Base-by-base conservation (phyloP, 2,797 vertebrate genomes). In the Galaxias olidus region DNA sequence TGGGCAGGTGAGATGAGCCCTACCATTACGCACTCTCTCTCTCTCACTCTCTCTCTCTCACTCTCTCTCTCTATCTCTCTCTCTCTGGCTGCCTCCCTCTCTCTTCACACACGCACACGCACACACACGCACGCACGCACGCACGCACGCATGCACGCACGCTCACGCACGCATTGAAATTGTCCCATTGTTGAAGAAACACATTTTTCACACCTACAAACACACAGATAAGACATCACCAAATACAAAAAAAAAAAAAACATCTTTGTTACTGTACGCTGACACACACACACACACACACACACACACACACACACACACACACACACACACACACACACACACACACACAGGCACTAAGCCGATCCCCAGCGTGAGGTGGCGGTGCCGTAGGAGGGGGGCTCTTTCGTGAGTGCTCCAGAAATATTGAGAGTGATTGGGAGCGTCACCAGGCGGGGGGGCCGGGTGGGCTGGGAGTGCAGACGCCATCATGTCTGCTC, bases 1-100 rank as follows among this genome's bases (percentile, higher is more conserved):
- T 48, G 2, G 69, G 56, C 71, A 81, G 73, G 66, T 74, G 73
- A 78, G 75, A 74, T 59, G 46, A 72, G 64, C 14, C 65, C 47
- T 17, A 66, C 66, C 57, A 74, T 69, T 65, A 59, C 41, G 15
- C 49, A 44, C 13, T 17, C 65, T 64, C 7, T 45, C 52, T 60
- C 8, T 6, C 49, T 50, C 44, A 9, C 4, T 41, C 41, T 18
- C 54, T 47, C 45, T n/a, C 56, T 20, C 41, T 40, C 49, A 30
- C 52, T n/a, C 44, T 19, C 7, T 45, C 52, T 60, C 8, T 6
- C 49, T 50, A 42, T 8, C 4, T 41, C 41, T 18, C 54, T 47
- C 45, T n/a, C 56, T 20, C 41, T 40, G n/a, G n/a, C n/a, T n/a
- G n/a, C n/a, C n/a, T n/a, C n/a, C n/a, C n/a, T n/a, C n/a, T n/a